Base-by-base conservation (phyloP, 2,888 invertebrate species). In the Mythimna albipuncta region DNA sequence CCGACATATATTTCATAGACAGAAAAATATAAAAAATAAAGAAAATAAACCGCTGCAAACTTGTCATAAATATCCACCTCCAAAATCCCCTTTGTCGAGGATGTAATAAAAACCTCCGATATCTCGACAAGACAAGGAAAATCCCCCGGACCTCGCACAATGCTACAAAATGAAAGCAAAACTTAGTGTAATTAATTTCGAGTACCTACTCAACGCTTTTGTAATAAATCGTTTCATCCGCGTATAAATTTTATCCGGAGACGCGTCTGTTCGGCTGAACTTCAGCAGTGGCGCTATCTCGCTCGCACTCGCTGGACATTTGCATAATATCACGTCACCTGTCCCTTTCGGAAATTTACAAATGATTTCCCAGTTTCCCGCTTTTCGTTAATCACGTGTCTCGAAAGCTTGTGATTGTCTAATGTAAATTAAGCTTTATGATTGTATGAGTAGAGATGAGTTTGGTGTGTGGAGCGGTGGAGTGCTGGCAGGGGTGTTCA, bases 221-320 rank as follows among this genome's bases (percentile, higher is more conserved):
- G 95, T 95, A 94, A 96, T 96, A 96, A 96, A 96, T 96, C 96
- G 95, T 95, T 95, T 95, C 94, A 95, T 95, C 95, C 93, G 91
- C 90, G 91, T 92, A 94, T 94, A 95, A 92, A 95, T 95, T 94
- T 94, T 93, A 93, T 93, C 93, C 91, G 88, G 89, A 88, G 89
- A 86, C 88, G 88, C 85, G 87, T 89, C 91, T 92, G 85, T 87
- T 86, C 75, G 77, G 77, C 85, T 86, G 93, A 95, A 94, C 93
- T 92, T 92, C 91, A 91, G 89, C 86, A 83, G 77, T 85, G 82
- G 75, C 76, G 79, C 90, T 82, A 81, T 95, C 95, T 87, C 92
- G 80, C 89, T 95, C 91, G 71, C 88, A 80, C 94, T 74, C 84
- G 65, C 75, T 50, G 65, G 58, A 77, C 82, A 94, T 95, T 94